phyloP scores from a whole-genome alignment of 2,888 invertebrate genomes.

The Gastracanthus pulcherrimus region DNA sequence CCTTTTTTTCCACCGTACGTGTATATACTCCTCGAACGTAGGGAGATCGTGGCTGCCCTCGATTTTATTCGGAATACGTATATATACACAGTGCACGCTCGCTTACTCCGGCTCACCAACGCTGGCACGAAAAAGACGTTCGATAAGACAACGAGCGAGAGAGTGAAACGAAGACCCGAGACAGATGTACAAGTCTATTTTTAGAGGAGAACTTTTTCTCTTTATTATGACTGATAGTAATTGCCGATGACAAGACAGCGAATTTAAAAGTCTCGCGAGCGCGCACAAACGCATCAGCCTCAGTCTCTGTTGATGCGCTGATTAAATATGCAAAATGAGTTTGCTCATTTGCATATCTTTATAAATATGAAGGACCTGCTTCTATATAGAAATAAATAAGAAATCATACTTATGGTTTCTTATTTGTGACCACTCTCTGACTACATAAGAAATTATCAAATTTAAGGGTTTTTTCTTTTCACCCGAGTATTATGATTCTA shows the following conservation, averaged over 20 bases:
- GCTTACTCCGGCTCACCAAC: too few relatives aligned
- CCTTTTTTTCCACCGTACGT: constrained; percentile 12
- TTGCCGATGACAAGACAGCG: constrained; percentile 38
- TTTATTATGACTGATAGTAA: constrained; percentile 40
- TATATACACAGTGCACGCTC: not conserved
- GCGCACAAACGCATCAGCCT: not conserved
- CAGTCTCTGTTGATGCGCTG: constrained; percentile 8
- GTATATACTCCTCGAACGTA: constrained; percentile 14
- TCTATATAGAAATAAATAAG: constrained; percentile 33
- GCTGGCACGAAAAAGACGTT: constrained; percentile 29
- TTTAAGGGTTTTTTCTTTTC: not conserved
- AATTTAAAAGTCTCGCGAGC: constrained; percentile 3
- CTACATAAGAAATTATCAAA: constrained; percentile 25
- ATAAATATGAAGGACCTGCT: constrained; percentile 23
- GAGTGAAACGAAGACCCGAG: not conserved
- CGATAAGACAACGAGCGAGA: not conserved
- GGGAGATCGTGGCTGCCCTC: constrained; percentile 69
- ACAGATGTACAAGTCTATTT: constrained; percentile 26
- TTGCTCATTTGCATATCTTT: constrained; percentile 38
- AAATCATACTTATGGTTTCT: constrained; percentile 20
- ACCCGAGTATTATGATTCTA: not conserved
- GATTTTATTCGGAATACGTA: constrained; percentile 70
- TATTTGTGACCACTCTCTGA: not conserved
- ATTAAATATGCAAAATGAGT: constrained; percentile 46
- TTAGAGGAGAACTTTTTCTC: constrained; percentile 27